A percentile compares a stretch with the other conserved stretches of the same genome.
These are phyloP conservation scores for Neolamprologus toae DNA, from an alignment of 2,113 vertebrate genomes.

Conservation along the genomic window DNA sequence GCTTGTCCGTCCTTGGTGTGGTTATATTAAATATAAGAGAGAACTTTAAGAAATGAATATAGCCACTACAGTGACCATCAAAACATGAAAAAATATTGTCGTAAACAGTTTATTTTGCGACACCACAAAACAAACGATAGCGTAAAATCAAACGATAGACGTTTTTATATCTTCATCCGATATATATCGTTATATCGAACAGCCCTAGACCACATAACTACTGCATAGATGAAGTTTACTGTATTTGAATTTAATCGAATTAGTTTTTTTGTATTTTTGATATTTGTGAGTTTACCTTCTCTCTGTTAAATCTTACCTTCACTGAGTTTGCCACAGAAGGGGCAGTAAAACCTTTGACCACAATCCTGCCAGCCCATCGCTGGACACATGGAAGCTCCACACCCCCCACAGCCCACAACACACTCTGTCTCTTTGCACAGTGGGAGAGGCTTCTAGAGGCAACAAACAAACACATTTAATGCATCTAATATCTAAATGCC, in stretches of 20 bases:
- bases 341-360: slow-evolving; percentile 73
- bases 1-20: fast-evolving
- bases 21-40: too few species aligned
- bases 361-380: slow-evolving; percentile 76
- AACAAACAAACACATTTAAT: not conserved
- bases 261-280: fast-evolving
- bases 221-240: not conserved
- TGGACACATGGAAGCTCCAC: slow-evolving; percentile 71
- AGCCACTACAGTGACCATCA: too few species aligned
- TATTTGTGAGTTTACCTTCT: not conserved
- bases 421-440: slow-evolving; percentile 45
- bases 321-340: slow-evolving; percentile 70
- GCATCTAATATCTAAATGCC: not conserved
- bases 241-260: fast-evolving
- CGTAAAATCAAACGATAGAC: fast-evolving
- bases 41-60: fast-evolving
- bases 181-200: not conserved
- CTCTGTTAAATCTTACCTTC: slow-evolving; percentile 49
- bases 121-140: fast-evolving
- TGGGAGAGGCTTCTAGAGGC: slow-evolving; percentile 27
- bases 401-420: slow-evolving; percentile 56
- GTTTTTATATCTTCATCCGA: fast-evolving
- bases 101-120: too few species aligned
- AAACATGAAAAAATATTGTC: too few species aligned
- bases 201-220: not conserved